Conservation (phyloP, 1,140 invertebrate species). For the Contarinia nasturtii region DNA sequence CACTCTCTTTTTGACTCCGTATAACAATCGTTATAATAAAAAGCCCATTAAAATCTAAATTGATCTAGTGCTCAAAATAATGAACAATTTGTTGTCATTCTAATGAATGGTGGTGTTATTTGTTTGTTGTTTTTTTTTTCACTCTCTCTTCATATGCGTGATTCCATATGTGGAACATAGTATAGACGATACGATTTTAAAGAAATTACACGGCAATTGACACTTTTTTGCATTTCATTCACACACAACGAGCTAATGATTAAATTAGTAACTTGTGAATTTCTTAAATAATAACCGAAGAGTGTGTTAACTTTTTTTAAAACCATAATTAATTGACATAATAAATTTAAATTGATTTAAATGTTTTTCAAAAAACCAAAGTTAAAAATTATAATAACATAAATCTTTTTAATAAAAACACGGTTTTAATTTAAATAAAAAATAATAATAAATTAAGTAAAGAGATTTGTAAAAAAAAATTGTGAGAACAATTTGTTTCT, state of each 20-base stretch:
- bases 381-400: background rate
- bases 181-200: no score
- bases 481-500: background rate
- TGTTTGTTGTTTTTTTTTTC: no score
- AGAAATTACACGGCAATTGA: no score
- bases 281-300: background rate
- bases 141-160: no score
- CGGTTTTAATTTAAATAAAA: background rate
- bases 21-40: no score
- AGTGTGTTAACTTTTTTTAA: no score
- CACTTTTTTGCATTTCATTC: no score
- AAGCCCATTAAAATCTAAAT: no score
- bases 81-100: background rate
- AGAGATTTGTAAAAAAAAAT: background rate
- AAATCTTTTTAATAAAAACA: background rate
- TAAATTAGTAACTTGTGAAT: background rate
- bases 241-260: background rate
- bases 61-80: background rate
- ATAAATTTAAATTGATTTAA: background rate
- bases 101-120: background rate
- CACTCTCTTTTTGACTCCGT: no score
- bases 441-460: background rate
- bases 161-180: no score
- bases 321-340: no score
- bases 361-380: background rate